Conservation (phyloP, 2,113 vertebrate genomes). For the Carlito syrichta region DNA sequence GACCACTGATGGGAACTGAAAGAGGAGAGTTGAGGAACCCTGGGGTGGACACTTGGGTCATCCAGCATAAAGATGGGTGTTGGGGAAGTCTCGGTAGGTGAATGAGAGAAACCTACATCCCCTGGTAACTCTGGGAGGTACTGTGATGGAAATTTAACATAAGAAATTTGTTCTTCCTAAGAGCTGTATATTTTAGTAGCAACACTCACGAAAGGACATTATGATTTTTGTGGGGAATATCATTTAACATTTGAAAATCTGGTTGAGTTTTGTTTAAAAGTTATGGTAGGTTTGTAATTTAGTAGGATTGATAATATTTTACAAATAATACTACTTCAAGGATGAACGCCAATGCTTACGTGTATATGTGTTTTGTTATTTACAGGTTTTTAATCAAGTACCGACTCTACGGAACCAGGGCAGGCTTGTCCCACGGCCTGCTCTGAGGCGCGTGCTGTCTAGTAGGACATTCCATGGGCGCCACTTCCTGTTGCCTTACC, state of each 20-base stretch:
- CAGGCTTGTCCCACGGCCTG: slow-evolving; percentile 65
- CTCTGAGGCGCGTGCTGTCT: slow-evolving; percentile 34
- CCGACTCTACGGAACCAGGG: slow-evolving; percentile 63
- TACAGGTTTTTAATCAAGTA: slow-evolving; percentile 73
- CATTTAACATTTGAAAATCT: not conserved
- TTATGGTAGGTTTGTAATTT: not conserved
- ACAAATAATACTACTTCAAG: not conserved
- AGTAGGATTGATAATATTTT: not conserved
- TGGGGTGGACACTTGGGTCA: not conserved
- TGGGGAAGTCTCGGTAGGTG: not conserved
- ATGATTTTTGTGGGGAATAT: not conserved
- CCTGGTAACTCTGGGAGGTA: not conserved
- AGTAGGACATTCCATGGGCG: slow-evolving; percentile 1
- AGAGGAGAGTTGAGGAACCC: not conserved
- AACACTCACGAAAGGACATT: not conserved
- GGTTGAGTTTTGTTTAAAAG: not conserved
- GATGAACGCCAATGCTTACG: not conserved
- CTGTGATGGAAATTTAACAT: not conserved
- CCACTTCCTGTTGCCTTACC: slow-evolving; percentile 48
- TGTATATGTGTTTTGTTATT: slow-evolving; percentile 44
- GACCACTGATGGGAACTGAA: not conserved
- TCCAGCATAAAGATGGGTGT: not conserved
- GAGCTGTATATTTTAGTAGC: not conserved
- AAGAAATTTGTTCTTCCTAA: not conserved
- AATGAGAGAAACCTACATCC: not conserved